A percentile compares a stretch with the other conserved stretches of the same genome.
phyloP scores from a whole-genome alignment of 2,113 vertebrate genomes.

The Calidris pygmaea region DNA sequence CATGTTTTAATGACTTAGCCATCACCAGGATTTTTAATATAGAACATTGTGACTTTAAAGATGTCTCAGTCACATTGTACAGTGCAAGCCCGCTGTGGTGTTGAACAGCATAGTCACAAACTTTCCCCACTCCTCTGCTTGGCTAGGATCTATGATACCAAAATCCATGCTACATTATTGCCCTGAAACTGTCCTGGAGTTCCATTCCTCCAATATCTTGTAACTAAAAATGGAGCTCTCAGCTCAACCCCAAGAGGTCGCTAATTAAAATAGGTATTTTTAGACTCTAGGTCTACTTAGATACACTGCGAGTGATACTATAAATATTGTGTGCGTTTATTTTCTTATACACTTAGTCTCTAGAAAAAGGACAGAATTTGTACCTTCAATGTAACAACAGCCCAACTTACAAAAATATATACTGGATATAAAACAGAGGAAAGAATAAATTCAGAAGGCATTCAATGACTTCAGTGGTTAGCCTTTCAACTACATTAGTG shows the following conservation, averaged over 20 bases:
- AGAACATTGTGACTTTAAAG: not conserved
- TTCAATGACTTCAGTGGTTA: not conserved
- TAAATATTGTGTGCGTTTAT: constrained; percentile 20
- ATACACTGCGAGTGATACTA: not conserved
- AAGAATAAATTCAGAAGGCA: not conserved
- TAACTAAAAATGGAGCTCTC: constrained; percentile 40
- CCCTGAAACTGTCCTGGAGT: constrained; percentile 6
- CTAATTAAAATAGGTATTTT: constrained; percentile 58
- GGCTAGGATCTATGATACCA: not conserved
- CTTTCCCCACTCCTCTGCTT: not conserved
- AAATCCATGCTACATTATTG: not conserved
- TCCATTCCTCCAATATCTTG: constrained; percentile 8
- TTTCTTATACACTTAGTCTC: not conserved
- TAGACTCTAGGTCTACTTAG: constrained; percentile 14
- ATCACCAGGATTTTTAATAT: not conserved
- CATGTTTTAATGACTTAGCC: not conserved
- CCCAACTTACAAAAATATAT: not conserved
- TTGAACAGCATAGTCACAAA: not conserved
- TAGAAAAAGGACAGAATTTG: not conserved
- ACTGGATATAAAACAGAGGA: not conserved
- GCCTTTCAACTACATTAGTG: not conserved
- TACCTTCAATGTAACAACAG: not conserved
- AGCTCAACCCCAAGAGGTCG: not conserved
- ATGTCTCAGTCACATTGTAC: not conserved
- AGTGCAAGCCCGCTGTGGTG: not conserved